Percentiles rank a stretch among this genome's conserved stretches.
Conservation (phyloP, 1,140 invertebrate species). For the Drosophila quadrilineata region DNA sequence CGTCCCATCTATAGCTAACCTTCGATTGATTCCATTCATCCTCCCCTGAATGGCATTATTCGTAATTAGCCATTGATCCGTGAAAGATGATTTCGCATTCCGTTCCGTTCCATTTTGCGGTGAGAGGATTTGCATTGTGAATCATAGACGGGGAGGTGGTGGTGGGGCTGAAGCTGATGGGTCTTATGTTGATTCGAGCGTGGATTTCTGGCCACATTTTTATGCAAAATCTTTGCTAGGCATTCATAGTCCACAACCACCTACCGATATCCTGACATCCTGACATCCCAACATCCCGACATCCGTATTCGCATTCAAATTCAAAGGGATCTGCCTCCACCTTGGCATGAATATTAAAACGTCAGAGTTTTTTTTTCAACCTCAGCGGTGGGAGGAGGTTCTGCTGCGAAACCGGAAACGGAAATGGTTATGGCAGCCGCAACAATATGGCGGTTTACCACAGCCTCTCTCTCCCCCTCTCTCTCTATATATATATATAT, state of each 20-base stretch:
- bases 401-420: conserved; percentile 45
- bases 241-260: too few relatives aligned
- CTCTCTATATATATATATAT: too few relatives aligned
- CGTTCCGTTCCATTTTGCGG: conserved; percentile 50
- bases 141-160: neutral
- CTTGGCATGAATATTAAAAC: conserved; percentile 67
- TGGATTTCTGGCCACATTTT: conserved; percentile 42
- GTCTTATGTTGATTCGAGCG: conserved; percentile 74
- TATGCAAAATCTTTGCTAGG: conserved; percentile 39
- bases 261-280: too few relatives aligned
- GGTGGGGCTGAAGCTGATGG: conserved; percentile 1
- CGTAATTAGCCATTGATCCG: conserved; percentile 77
- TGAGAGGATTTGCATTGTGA: conserved; percentile 72
- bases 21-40: conserved; percentile 19
- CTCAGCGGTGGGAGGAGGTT: neutral
- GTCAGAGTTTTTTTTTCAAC: conserved; percentile 5
- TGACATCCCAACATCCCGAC: too few relatives aligned
- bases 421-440: conserved; percentile 6
- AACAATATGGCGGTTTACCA: neutral
- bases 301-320: conserved; percentile 36
- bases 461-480: too few relatives aligned
- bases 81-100: conserved; percentile 76
- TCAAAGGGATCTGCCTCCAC: conserved; percentile 31
- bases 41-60: conserved; percentile 69
- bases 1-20: neutral